Conservation (phyloP, 2,113 vertebrate species). For the Hassar affinis region DNA sequence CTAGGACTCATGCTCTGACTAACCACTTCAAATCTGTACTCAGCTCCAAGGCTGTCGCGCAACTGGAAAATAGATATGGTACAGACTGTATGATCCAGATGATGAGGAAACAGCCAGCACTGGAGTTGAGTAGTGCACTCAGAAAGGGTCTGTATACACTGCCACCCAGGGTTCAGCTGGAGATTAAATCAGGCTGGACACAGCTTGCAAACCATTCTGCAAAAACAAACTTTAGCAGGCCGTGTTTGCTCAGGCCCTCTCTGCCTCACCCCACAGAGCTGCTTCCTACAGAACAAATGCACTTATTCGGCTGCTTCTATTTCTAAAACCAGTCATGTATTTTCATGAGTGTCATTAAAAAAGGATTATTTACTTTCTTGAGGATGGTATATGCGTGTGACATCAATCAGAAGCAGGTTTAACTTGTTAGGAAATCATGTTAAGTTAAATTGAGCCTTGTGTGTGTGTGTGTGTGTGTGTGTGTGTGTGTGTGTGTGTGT, state of each 20-base stretch:
- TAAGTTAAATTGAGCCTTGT: conserved; percentile 2
- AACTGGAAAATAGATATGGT: conserved; percentile 10
- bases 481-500: conserved; percentile 4
- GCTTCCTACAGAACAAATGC: conserved; percentile 28
- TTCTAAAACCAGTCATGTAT: conserved; percentile 34
- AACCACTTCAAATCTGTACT: neutral
- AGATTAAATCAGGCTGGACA: conserved; percentile 35
- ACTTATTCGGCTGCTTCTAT: conserved; percentile 34
- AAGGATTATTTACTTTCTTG: conserved; percentile 14
- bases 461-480: neutral
- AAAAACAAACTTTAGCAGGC: conserved; percentile 43
- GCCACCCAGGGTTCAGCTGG: conserved; percentile 38
- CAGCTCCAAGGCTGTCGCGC: neutral
- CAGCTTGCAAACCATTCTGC: conserved; percentile 31
- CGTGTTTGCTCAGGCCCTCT: conserved; percentile 35
- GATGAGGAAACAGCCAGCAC: conserved; percentile 16
- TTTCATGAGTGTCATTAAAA: conserved; percentile 33
- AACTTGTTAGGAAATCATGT: conserved; percentile 23
- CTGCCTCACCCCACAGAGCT: conserved; percentile 41
- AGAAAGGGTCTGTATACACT: conserved; percentile 32
- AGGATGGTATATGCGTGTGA: neutral
- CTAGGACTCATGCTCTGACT: conserved; percentile 3
- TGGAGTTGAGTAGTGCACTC: conserved; percentile 1
- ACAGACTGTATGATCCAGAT: conserved; percentile 14
- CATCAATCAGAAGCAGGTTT: conserved; percentile 18